Base-by-base conservation (phyloP, 2,113 vertebrate genomes). In the Mustela nigripes region DNA sequence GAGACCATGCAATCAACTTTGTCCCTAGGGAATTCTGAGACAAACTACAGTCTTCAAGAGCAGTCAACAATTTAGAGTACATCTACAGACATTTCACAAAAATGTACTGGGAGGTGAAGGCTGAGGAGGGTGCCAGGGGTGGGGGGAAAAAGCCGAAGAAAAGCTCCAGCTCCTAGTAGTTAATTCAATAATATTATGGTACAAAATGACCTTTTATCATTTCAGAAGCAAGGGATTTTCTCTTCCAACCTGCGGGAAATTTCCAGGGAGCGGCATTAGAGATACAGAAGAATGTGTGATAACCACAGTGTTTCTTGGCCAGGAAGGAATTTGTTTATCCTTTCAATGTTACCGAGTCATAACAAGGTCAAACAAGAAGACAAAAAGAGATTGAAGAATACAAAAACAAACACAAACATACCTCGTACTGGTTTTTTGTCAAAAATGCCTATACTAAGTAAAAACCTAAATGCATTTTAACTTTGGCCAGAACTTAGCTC, bases 11-110 rank as follows among this genome's bases (percentile, higher is more conserved):
- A 84, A 78, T 91, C 53, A 63, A 48, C 31, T 93, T 56, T 89
- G 60, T 39, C 36, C 53, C 48, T 50, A 22, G 81, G 71, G 65
- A 96, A 82, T 88, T 84, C 39, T n/a, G 91, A 91, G 42, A 92
- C 26, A 33, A 71, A 74, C 69, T 93, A 39, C 5, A 18, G 31
- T 80, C 63, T 91, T 48, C n/a, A 62, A 19, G 36, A 53, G 33
- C 67, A 71, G 83, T 65, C 42, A 94, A 76, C 74, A 92, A 42
- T 19, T 48, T 58, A 53, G 21, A 39, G 2, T 1, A 21, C 45
- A 73, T 83, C 22, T 53, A 22, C 11, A 39, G 36, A 36, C 60
- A 26, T 93, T 91, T 73, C 62, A 85, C 53, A 50, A 81, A 81
- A 62, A 26, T 9, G 33, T 39, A 31, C 48, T 18, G 14, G 50